phyloP scores from a whole-genome alignment of 37 sponge, comb jelly and placozoan species.

The Agelas oroides region DNA sequence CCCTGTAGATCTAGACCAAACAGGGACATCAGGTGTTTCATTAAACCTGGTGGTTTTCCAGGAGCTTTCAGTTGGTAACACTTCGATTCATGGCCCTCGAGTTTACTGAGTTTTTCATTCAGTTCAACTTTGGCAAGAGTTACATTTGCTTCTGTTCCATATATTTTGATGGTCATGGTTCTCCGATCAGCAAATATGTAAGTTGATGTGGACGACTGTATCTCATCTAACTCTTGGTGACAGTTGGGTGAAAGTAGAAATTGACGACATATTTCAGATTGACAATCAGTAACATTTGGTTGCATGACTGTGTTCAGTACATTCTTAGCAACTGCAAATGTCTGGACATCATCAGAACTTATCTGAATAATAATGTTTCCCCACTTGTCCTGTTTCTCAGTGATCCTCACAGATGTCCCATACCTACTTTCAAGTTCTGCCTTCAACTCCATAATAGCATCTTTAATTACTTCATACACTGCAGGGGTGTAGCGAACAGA shows the following conservation, averaged over 20 bases:
- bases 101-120: not conserved
- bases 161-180: constrained; percentile 38
- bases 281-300: constrained; percentile 40
- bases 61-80: constrained; percentile 30
- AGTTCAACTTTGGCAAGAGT: constrained; percentile 27
- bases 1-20: constrained; percentile 48
- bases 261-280: not conserved
- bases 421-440: not conserved
- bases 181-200: constrained; percentile 1
- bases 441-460: constrained; percentile 7
- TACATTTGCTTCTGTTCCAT: constrained; percentile 45
- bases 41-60: constrained; percentile 58
- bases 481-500: not conserved
- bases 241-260: constrained; percentile 14
- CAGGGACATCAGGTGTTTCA: constrained; percentile 59
- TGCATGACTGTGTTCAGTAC: constrained; percentile 5
- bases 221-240: constrained; percentile 16
- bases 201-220: constrained; percentile 20
- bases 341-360: constrained; percentile 43
- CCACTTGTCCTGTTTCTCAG: not conserved
- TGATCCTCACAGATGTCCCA: not conserved
- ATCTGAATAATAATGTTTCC: constrained; percentile 12
- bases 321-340: no score
- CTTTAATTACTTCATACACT: constrained; percentile 15
- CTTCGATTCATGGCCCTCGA: not conserved